Evolutionary conservation across 2,888 invertebrate genomes (phyloP), one percentile per base, ranked within the genome.

Genomic region (Uloborus plumipes): DNA sequence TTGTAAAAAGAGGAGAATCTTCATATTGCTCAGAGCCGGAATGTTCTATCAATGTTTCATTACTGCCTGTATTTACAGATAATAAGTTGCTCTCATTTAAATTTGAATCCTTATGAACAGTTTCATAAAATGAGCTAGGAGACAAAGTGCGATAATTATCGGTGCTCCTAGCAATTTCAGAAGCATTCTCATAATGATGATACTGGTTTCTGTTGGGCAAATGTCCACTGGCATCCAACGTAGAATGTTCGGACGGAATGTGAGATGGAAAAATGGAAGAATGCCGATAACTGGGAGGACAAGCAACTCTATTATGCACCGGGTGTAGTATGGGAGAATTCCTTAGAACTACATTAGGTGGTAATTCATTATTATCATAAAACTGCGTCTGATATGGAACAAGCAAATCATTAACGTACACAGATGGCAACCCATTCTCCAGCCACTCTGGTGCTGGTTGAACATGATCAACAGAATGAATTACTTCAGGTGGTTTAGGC

Each of bases 371-470:
- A 11, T 39, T 39, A 11, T 11, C 39, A 39, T 39, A 39, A 39
- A 39, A 39, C 20, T 62, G 69, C 49, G 61, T 47, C 50, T 74
- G 64, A 50, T 64, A 69, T 22, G 49, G 50, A 31, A 53, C 59
- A 73, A 55, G 70, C 9, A 65, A 69, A 59, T 71, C 65, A 39
- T 59, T 59, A 39, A 53, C 39, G 39, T 39, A 49, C 6, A 51
- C 47, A 2, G 74, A 20, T 2, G 81, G 81, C 49, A 80, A 58
- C 15, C 80, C 80, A 69, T 80, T 80, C 51, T 80, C 80, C 15
- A 70, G 51, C 80, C 80, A 80, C 18, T 75, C 65, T 3, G 78
- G 66, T 7, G 65, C 64, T 61, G 58, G 81, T 9, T 55, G 70
- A 15, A 31, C 11, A 4, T 39, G 55, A 0, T 70, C 58, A 51